Evolutionary conservation across 2,113 vertebrate genomes (phyloP), one percentile per base, ranked within the genome.

Genomic region (Proterorhinus semilunaris): DNA sequence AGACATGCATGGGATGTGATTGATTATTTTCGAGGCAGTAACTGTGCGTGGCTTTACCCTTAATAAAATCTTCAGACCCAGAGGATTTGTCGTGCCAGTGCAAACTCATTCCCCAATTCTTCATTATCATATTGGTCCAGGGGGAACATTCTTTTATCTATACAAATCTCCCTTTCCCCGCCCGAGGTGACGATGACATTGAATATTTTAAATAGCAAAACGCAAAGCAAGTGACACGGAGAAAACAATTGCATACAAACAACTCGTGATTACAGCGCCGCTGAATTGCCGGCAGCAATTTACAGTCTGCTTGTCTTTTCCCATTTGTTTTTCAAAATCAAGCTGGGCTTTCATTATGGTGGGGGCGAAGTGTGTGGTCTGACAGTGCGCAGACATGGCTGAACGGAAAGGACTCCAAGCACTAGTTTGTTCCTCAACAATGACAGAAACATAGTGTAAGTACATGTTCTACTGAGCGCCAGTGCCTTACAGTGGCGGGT

Each of bases 261-360:
- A 76, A 83, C 46, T 62, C 53, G n/a, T 82, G 79, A 86, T 83
- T 79, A 71, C 71, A 73, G 65, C 27, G 44, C 72, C 61, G 65
- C 57, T 42, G 64, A 80, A 79, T 52, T 58, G 61, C 80, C 66
- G 7, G 47, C 46, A 75, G 78, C 74, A 77, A 78, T 71, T 82
- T 72, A 55, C 55, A 75, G 69, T 74, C 48, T 16, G 49, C 62
- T 74, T 46, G 59, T 76, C 50, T 72, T 68, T 72, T 68, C 43
- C 57, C 27, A 82, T 86, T 75, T 66, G 47, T 51, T 83, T 80
- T 72, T 76, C 36, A 78, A 81, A 86, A 70, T 74, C 55, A 68
- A 76, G 57, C 17, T 71, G 55, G 65, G 52, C 50, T 54, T 78
- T 64, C 71, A 78, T 67, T 49, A 76, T 67, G 11, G 55, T 62